These are phyloP conservation scores for Philereme vetulata DNA, from an alignment of 2,888 invertebrate species.

Conservation along the genomic window DNA sequence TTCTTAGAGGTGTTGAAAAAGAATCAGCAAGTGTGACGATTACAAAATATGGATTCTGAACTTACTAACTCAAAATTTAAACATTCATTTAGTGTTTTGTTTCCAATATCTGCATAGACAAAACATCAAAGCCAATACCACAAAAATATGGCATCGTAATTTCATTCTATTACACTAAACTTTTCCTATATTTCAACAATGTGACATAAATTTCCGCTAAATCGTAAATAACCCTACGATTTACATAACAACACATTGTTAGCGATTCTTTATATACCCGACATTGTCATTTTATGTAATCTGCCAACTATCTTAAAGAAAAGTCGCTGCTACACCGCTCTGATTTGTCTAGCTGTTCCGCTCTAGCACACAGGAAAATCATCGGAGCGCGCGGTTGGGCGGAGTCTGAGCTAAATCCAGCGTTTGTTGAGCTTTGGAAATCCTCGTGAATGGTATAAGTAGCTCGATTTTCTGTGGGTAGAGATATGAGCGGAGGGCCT, in stretches of 20 bases:
- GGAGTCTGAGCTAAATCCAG: conserved; percentile 61
- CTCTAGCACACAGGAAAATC: conserved; percentile 62
- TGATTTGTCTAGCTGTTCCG: conserved; percentile 64
- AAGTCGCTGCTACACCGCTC: conserved; percentile 62
- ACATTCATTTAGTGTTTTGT: no score
- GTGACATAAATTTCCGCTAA: conserved; percentile 69
- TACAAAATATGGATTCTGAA: no score
- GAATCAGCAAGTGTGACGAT: no score
- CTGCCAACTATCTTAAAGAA: conserved; percentile 80
- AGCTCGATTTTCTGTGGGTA: conserved; percentile 45
- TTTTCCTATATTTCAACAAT: conserved; percentile 66
- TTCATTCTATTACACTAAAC: conserved; percentile 44
- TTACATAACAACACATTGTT: conserved; percentile 77
- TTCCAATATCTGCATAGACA: no score
- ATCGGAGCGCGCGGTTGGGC: conserved; percentile 76
- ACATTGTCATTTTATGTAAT: conserved; percentile 73
- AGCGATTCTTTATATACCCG: conserved; percentile 67
- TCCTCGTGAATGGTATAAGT: conserved; percentile 52
- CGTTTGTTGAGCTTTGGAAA: conserved; percentile 59
- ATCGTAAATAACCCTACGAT: conserved; percentile 77
- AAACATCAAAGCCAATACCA: neutral
- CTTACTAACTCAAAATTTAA: no score
- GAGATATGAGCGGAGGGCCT: conserved; percentile 51
- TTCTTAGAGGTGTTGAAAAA: no score
- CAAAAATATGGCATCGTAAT: conserved; percentile 19